Conservation (phyloP, 2,888 invertebrate genomes). For the Sipha maydis region DNA sequence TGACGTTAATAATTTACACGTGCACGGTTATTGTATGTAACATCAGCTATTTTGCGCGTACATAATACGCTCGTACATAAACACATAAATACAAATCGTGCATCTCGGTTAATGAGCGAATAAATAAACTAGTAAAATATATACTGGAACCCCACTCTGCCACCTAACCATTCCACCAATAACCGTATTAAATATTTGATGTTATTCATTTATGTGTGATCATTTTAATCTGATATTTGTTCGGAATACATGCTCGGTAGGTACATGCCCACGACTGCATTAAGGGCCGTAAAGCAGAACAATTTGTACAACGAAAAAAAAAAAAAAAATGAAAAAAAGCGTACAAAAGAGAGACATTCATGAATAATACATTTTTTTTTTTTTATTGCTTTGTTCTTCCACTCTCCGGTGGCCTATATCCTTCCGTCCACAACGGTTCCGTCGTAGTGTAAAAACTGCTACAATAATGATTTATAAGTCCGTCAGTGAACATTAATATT, state of each 20-base stretch:
- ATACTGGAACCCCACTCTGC: neutral
- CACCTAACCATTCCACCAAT: neutral
- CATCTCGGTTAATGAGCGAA: neutral
- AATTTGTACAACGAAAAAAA: neutral
- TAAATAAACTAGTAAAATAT: neutral
- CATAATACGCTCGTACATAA: neutral
- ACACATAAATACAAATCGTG: neutral
- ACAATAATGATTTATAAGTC: slow-evolving; percentile 8
- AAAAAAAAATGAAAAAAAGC: neutral
- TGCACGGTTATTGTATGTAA: neutral
- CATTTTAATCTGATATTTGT: neutral
- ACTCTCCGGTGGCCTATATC: neutral
- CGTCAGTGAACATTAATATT: neutral
- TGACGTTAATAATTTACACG: neutral
- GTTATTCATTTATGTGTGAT: neutral
- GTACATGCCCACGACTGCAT: neutral
- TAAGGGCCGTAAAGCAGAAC: neutral
- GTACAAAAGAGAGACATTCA: neutral
- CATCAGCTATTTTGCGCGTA: neutral
- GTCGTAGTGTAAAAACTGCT: neutral
- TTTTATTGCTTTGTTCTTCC: neutral
- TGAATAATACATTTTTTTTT: slow-evolving; percentile 24
- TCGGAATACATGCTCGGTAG: neutral
- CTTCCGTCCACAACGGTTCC: neutral
- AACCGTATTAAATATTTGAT: neutral